phyloP scores from a whole-genome alignment of 2,797 vertebrate genomes.

The Trichosurus vulpecula region DNA sequence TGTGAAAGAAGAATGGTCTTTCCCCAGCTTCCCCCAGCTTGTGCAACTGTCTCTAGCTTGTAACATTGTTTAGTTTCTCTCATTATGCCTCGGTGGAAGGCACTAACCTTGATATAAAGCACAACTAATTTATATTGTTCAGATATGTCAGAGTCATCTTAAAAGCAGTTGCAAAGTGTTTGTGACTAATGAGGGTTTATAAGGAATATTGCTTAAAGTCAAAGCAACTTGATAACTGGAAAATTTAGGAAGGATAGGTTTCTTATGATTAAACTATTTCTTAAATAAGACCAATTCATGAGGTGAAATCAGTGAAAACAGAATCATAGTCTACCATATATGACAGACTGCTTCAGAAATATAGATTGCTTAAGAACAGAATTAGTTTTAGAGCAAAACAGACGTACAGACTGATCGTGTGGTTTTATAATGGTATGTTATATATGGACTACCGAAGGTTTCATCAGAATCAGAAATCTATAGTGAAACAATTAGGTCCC shows the following conservation, averaged over 20 bases:
- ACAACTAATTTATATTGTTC: conserved; percentile 4
- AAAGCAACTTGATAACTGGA: background rate
- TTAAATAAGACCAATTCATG: background rate
- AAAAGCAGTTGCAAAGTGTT: conserved; percentile 7
- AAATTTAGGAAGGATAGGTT: background rate
- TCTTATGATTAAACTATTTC: conserved; percentile 5
- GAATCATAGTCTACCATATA: conserved; percentile 1
- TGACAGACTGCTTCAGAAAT: conserved; percentile 2
- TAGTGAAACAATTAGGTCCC: background rate
- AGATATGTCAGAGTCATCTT: background rate
- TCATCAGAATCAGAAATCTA: background rate
- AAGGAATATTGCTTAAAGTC: background rate
- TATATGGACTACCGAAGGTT: background rate
- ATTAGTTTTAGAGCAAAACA: conserved; percentile 36
- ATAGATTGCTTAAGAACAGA: background rate
- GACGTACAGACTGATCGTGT: background rate
- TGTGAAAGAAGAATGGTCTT: background rate
- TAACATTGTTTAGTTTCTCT: conserved; percentile 4
- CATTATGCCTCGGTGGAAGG: background rate
- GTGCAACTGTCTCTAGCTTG: background rate
- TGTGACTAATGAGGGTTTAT: background rate
- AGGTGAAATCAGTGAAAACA: background rate
- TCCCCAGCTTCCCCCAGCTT: background rate
- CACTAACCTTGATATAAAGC: background rate
- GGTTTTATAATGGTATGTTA: background rate